Conservation (phyloP, 23 tunicate genomes). For the Phallusia fumigata region DNA sequence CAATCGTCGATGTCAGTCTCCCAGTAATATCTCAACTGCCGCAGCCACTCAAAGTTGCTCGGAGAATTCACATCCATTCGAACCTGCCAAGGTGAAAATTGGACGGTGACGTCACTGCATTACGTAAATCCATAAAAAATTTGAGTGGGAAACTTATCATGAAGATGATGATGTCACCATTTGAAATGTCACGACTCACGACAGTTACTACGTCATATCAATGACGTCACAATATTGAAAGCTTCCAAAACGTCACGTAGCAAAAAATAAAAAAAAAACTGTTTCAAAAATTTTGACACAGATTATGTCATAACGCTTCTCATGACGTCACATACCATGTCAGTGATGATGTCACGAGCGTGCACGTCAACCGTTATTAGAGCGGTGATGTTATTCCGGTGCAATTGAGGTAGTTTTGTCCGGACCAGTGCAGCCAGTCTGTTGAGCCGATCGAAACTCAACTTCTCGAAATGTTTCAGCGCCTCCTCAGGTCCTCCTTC, state of each 20-base stretch:
- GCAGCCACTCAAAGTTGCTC: conserved; percentile 83
- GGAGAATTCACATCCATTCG: conserved; percentile 49
- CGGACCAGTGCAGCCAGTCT: conserved; percentile 96
- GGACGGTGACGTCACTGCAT: too few species aligned
- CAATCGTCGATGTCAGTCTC: conserved; percentile 96
- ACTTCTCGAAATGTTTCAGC: conserved; percentile 59
- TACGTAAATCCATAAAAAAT: too few species aligned
- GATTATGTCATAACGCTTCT: too few species aligned
- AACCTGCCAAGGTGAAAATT: conserved; percentile 29
- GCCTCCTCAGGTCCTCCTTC: conserved; percentile 36
- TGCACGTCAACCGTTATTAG: conserved; percentile 98
- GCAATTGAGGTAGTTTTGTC: conserved; percentile 77
- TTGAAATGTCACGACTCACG: background rate
- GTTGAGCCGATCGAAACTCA: conserved; percentile 68
- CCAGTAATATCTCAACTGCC: conserved; percentile 99
- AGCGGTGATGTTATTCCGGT: conserved; percentile 93
- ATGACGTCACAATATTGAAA: background rate
- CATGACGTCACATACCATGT: conserved; percentile 44
- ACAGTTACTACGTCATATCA: too few species aligned
- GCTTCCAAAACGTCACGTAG: background rate
- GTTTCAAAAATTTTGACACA: too few species aligned
- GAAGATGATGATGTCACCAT: background rate
- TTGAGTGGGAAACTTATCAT: too few species aligned
- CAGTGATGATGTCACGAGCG: conserved; percentile 97
- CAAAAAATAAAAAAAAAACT: too few species aligned